Conservation (phyloP, 2,113 vertebrate species). For the Seriola dumerili region DNA sequence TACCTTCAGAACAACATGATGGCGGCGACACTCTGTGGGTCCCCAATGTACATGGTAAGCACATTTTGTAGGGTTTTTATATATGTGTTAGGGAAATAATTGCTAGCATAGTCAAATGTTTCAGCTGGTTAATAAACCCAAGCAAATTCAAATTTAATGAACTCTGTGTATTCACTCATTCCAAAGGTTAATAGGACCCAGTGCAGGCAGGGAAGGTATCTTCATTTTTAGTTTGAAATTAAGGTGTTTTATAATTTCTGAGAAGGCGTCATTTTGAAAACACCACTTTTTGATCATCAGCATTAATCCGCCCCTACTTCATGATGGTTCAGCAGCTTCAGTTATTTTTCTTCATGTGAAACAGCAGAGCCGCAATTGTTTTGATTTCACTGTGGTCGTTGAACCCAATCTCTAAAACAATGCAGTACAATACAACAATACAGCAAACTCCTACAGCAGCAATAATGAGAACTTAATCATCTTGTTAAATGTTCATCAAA, state of each 20-base stretch:
- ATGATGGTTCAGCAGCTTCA: neutral
- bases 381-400: neutral
- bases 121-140: neutral
- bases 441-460: neutral
- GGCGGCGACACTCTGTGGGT: conserved; percentile 97
- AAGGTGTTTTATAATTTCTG: neutral
- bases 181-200: neutral
- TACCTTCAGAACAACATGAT: conserved; percentile 99
- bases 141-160: neutral
- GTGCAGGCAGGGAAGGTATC: neutral
- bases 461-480: neutral
- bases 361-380: neutral
- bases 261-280: neutral
- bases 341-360: neutral
- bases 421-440: too few species aligned
- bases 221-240: neutral
- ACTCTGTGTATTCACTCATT: neutral
- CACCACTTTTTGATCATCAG: neutral
- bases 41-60: conserved; percentile 98
- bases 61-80: neutral
- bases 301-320: too few species aligned
- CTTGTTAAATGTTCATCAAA: neutral
- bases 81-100: neutral
- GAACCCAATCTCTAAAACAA: neutral
- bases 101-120: neutral